These are phyloP conservation scores for Piprites chloris DNA, from an alignment of 2,113 vertebrate genomes.

Conservation along the genomic window DNA sequence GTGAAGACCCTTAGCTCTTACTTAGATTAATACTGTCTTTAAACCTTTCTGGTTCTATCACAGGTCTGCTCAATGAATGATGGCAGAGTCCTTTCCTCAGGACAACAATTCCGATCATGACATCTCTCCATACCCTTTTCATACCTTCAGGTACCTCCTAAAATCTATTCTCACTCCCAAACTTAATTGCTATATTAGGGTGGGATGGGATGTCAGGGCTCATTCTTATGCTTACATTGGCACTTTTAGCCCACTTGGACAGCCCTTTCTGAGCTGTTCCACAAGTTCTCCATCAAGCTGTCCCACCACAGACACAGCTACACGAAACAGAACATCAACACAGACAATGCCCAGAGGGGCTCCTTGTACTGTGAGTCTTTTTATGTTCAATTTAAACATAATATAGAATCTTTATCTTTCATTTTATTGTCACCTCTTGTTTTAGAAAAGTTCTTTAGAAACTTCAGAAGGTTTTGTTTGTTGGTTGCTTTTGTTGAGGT, in stretches of 20 bases:
- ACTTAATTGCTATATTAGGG: neutral
- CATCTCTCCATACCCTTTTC: neutral
- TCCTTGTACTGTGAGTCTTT: neutral
- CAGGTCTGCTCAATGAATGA: neutral
- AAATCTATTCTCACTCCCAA: neutral
- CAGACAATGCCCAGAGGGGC: fast-evolving
- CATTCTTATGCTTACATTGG: neutral
- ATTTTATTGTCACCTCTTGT: neutral
- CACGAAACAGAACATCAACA: neutral
- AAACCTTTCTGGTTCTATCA: neutral
- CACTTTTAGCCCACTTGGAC: neutral
- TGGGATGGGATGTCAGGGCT: neutral
- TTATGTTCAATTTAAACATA: neutral
- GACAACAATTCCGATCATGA: neutral
- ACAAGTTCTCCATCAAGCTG: neutral
- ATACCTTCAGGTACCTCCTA: neutral
- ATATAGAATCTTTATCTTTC: neutral
- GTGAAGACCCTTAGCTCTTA: neutral
- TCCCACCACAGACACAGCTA: neutral
- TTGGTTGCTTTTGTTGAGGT: neutral
- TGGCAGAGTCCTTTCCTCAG: neutral
- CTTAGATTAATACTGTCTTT: neutral
- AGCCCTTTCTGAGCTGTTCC: neutral
- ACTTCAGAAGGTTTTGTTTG: neutral
- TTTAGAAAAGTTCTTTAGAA: neutral